These are phyloP conservation scores for Onychomys arenicola DNA, from an alignment of 2,797 vertebrate species.

Conservation along the genomic window DNA sequence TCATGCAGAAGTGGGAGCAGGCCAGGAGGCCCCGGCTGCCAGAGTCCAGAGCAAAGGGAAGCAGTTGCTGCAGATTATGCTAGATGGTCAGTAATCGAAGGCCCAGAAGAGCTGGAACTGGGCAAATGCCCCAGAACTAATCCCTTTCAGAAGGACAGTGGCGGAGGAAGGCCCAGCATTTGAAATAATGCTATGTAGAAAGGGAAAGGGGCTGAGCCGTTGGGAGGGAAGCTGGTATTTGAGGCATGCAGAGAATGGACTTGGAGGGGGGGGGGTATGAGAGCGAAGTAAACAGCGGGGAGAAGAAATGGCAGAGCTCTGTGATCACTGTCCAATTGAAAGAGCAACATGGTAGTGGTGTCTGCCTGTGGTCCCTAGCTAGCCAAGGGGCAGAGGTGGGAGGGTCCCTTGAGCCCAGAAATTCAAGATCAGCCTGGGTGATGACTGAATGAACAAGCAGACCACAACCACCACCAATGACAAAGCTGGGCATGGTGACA, in stretches of 20 bases:
- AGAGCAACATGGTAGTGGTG: background rate
- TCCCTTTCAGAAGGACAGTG: slow-evolving; percentile 18
- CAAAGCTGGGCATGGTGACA: background rate
- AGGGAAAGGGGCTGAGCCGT: background rate
- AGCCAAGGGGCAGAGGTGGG: background rate
- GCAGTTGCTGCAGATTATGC: background rate
- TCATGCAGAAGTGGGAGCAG: background rate
- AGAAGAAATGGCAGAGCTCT: background rate
- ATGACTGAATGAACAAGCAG: background rate
- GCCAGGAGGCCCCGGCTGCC: background rate
- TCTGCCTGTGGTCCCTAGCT: background rate
- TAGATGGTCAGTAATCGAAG: background rate
- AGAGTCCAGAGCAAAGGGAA: slow-evolving; percentile 20
- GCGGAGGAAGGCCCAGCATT: background rate
- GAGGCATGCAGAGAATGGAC: slow-evolving; percentile 32
- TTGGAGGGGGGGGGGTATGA: background rate
- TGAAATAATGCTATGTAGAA: background rate
- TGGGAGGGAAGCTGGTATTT: slow-evolving; percentile 25
- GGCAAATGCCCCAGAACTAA: background rate
- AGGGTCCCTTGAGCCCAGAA: background rate
- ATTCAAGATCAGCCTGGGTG: background rate
- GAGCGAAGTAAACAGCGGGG: slow-evolving; percentile 29
- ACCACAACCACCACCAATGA: background rate
- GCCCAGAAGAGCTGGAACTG: slow-evolving; percentile 34
- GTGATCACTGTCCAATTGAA: background rate